Base-by-base conservation (phyloP, 2,888 invertebrate genomes). In the Elmis aenea region DNA sequence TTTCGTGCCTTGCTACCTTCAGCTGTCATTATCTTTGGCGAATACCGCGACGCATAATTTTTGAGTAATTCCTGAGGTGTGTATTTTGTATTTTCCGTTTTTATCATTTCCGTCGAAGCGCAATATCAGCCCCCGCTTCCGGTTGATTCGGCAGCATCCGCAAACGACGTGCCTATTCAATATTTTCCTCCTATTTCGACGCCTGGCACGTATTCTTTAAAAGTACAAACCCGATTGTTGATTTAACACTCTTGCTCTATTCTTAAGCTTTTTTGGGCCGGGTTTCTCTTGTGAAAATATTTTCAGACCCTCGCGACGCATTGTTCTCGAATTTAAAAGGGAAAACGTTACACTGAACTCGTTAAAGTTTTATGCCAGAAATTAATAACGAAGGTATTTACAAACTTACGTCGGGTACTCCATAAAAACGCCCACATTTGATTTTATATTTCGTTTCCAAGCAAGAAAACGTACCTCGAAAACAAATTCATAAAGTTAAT, bases 171-270 rank as follows among this genome's bases (percentile, higher is more conserved):
- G 31, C 39, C 15, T 38, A 25, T 34, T 37, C 29, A 34, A 20
- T 39, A 33, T 39, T 33, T 34, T 30, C 20, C 11, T 30, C 22
- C 25, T 29, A 26, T 39, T 39, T 25, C 33, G 14, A 34, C 22
- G 33, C 34, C 18, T 29, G 15, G 33, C 34, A 33, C 39, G 39
- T 33, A 38, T 8, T 18, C 8, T 18, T 18, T 6, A 39, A 29
- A 38, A 30, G 38, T 34, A 39, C 25, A 34, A 28, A 39, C 29
- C 33, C 18, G 38, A 32, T 32, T 33, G 39, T 39, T 39, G 39
- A 39, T 39, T 33, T 34, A 37, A 37, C 29, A 37, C 36, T 30
- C 29, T 28, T 37, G 26, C 30, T 37, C 26, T 30, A 24, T 28
- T 23, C 25, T 34, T 35, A 28, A 28, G 25, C 30, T 25, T 25